A percentile compares a stretch with the other conserved stretches of the same genome.
These are phyloP conservation scores for Sinocyclocheilus anophthalmus DNA, from an alignment of 2,113 vertebrate species.

Conservation along the genomic window DNA sequence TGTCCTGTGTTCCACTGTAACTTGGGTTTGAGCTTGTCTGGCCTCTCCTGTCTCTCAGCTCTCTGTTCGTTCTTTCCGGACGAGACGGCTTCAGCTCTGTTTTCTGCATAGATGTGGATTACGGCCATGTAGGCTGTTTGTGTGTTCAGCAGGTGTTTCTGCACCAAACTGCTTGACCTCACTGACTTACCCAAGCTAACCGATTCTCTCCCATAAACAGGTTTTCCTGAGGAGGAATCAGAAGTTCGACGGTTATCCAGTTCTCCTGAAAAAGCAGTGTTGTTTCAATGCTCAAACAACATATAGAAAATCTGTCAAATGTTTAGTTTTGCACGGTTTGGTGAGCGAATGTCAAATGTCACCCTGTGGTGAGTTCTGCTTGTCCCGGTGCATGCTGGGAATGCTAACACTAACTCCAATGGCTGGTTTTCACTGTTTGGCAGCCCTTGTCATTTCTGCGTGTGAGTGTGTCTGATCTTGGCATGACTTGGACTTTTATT, in stretches of 20 bases:
- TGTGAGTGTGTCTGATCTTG: slow-evolving; percentile 27
- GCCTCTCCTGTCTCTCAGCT: slow-evolving; percentile 44
- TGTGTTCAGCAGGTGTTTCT: slow-evolving; percentile 9
- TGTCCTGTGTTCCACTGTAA: slow-evolving; percentile 20
- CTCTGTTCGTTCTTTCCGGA: slow-evolving; percentile 58
- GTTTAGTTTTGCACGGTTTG: slow-evolving; percentile 16
- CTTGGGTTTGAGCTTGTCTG: slow-evolving; percentile 42
- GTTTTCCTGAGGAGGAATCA: slow-evolving; percentile 63
- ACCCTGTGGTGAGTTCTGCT: slow-evolving; percentile 11
- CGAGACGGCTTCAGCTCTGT: slow-evolving; percentile 49
- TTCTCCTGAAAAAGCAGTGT: neutral
- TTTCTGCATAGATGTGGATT: slow-evolving; percentile 15
- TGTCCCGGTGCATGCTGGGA: slow-evolving; percentile 58
- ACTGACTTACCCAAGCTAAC: slow-evolving; percentile 68
- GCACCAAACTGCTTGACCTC: slow-evolving; percentile 58
- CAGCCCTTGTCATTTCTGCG: slow-evolving; percentile 26
- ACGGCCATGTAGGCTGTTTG: slow-evolving; percentile 44
- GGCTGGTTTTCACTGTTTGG: slow-evolving; percentile 43
- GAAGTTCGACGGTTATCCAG: slow-evolving; percentile 11
- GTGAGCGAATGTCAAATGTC: slow-evolving; percentile 13
- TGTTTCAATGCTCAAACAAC: neutral
- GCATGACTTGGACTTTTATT: slow-evolving; percentile 43
- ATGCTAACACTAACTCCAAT: slow-evolving; percentile 50
- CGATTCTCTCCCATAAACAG: slow-evolving; percentile 55
- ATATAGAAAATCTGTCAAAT: neutral